Conservation (phyloP, 2,113 vertebrate genomes). For the Oreochromis spilurus region DNA sequence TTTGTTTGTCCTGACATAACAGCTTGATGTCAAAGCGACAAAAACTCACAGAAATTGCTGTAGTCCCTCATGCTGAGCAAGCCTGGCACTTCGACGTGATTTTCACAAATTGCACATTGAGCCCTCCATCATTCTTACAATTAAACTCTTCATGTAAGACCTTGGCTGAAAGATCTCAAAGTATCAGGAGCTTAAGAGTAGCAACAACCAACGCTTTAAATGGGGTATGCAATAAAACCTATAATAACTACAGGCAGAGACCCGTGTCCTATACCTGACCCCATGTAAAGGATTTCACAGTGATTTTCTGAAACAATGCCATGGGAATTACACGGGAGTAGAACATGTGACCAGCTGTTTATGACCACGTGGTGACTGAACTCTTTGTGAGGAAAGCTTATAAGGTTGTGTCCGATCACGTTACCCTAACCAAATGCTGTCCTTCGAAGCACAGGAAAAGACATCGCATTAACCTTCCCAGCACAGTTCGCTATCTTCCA, state of each 20-base stretch:
- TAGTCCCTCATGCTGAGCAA: neutral
- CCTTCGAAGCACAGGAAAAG: conserved; percentile 22
- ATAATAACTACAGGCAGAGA: neutral
- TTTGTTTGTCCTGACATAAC: conserved; percentile 58
- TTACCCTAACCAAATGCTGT: conserved; percentile 32
- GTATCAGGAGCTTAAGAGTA: neutral
- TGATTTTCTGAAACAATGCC: conserved; percentile 26
- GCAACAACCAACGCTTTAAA: neutral
- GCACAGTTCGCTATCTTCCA: neutral
- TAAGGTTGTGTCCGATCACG: conserved; percentile 32
- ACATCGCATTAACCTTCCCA: neutral
- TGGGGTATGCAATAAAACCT: neutral
- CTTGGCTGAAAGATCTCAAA: neutral
- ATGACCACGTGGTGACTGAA: conserved; percentile 42
- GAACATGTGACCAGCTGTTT: conserved; percentile 42
- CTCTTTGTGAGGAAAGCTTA: conserved; percentile 45
- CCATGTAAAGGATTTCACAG: conserved; percentile 6
- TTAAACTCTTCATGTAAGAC: neutral
- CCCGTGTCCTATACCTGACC: conserved; percentile 19
- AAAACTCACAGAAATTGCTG: conserved; percentile 48
- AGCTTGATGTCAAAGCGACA: conserved; percentile 38
- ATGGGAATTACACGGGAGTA: conserved; percentile 20
- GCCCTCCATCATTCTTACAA: neutral
- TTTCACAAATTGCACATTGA: neutral
- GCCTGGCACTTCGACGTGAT: neutral